A percentile compares a stretch with the other conserved stretches of the same genome.
Conservation (phyloP, 2,797 vertebrate species). For the Alauda arvensis region DNA sequence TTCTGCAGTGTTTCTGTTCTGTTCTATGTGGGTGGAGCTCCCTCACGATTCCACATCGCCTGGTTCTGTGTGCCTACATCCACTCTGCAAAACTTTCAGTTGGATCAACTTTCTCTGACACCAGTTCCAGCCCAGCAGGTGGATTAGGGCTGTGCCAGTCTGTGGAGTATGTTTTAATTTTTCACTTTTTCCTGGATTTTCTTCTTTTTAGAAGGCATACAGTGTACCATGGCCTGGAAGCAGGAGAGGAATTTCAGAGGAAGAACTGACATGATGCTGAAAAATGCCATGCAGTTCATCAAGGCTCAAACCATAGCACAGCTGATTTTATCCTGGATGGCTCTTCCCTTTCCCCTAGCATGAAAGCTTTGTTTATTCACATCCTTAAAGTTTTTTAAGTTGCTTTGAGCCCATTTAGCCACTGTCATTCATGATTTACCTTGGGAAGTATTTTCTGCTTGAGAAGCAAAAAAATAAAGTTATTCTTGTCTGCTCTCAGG, state of each 20-base stretch:
- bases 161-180: not conserved
- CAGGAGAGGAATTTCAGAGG: not conserved
- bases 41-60: not conserved
- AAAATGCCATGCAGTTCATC: not conserved
- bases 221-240: not conserved
- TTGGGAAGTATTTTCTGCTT: not conserved
- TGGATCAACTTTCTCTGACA: not conserved
- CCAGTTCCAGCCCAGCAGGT: not conserved
- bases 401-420: not conserved
- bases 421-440: not conserved
- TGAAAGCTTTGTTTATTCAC: not conserved
- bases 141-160: not conserved
- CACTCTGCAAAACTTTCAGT: not conserved
- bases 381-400: not conserved
- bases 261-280: not conserved
- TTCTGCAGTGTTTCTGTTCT: not conserved
- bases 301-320: not conserved
- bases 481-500: not conserved
- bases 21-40: not conserved
- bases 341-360: not conserved
- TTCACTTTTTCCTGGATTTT: not conserved
- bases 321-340: not conserved
- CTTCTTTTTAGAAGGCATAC: not conserved
- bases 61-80: not conserved
- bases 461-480: not conserved